phyloP scores from a whole-genome alignment of 2,113 vertebrate genomes.

The Choloepus hoffmanni region DNA sequence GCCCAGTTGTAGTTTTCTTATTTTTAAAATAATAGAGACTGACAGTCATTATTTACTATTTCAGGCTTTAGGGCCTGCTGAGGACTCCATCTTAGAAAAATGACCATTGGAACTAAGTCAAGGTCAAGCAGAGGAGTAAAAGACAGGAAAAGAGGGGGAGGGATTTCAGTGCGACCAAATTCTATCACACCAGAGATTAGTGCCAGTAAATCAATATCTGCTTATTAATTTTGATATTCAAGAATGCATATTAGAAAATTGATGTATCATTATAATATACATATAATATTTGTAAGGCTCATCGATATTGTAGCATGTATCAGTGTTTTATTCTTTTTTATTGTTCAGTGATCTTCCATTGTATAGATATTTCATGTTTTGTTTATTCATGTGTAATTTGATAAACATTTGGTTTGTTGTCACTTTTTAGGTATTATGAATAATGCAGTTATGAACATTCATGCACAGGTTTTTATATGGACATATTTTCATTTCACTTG shows the following conservation, averaged over 20 bases:
- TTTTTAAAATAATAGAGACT: constrained; percentile 33
- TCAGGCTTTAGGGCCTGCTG: not conserved
- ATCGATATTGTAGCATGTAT: not conserved
- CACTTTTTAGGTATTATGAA: not conserved
- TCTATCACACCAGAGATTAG: not conserved
- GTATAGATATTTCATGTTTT: not conserved
- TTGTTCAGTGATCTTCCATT: constrained; percentile 23
- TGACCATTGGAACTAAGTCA: not conserved
- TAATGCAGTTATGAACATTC: not conserved
- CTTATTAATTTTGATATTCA: constrained; percentile 31
- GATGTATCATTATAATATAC: not conserved
- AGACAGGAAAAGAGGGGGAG: not conserved
- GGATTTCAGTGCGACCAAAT: not conserved
- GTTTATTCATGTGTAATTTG: not conserved
- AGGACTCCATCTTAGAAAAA: not conserved
- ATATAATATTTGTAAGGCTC: constrained; percentile 19
- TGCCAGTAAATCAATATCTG: not conserved
- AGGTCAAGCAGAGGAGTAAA: not conserved
- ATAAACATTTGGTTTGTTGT: constrained; percentile 33
- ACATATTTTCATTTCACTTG: constrained; percentile 45
- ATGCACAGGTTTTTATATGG: constrained; percentile 16
- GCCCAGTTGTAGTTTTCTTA: not conserved
- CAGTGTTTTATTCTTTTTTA: constrained; percentile 39
- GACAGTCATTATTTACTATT: not conserved
- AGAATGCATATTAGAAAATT: not conserved